A percentile compares a stretch with the other conserved stretches of the same genome.
Conservation (phyloP, 30 jellyfish, hydroid and myxozoan genomes). For the Calvadosia cruxmelitensis region DNA sequence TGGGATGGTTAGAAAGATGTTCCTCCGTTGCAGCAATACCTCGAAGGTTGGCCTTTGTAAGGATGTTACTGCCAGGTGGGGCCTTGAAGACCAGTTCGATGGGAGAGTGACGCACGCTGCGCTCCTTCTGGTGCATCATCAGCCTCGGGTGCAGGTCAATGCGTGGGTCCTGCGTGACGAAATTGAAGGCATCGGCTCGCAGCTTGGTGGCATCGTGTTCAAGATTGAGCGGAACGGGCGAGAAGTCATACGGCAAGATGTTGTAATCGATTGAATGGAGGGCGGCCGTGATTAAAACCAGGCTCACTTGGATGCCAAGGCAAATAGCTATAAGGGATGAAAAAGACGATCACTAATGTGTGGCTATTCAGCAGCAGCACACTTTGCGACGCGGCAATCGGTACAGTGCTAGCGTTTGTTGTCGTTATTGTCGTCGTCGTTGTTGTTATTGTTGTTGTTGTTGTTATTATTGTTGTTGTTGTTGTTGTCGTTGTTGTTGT, state of each 20-base stretch:
- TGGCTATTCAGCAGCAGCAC: not conserved
- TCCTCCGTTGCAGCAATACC: constrained; percentile 36
- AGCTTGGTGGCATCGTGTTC: constrained; percentile 84
- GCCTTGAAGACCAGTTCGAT: constrained; percentile 41
- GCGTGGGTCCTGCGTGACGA: constrained; percentile 59
- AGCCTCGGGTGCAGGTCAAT: constrained; percentile 64
- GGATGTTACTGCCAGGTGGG: constrained; percentile 12
- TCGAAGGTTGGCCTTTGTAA: constrained; percentile 32
- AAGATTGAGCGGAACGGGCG: constrained; percentile 72
- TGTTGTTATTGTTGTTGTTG: no score
- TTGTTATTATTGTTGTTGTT: no score
- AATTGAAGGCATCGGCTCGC: constrained; percentile 89
- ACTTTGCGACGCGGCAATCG: no score
- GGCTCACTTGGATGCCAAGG: constrained; percentile 55
- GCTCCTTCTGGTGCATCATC: constrained; percentile 63
- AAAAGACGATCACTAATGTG: not conserved
- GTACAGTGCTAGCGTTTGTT: no score
- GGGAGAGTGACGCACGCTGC: constrained; percentile 68
- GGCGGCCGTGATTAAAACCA: constrained; percentile 46
- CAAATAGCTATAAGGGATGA: constrained; percentile 32
- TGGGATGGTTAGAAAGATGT: constrained; percentile 17
- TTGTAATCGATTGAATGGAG: constrained; percentile 48
- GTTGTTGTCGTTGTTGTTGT: no score
- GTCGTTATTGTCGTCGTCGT: no score
- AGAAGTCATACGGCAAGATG: constrained; percentile 78